Evolutionary conservation across 2,113 vertebrate species (phyloP).

Genomic region (Eudyptes chrysolophus): DNA sequence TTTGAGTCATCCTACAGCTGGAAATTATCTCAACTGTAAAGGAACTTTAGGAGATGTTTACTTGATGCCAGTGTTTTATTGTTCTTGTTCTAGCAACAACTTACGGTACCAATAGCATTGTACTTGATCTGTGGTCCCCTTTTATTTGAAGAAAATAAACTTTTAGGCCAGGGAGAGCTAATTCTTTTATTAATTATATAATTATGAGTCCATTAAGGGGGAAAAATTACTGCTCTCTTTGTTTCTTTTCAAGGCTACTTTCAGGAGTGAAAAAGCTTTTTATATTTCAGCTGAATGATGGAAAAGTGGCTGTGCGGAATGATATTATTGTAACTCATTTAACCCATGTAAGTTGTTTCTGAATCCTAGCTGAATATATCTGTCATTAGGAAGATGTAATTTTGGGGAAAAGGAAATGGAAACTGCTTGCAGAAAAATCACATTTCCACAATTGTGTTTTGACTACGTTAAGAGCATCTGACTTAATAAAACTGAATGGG

Average conservation of each 20-base stretch:
- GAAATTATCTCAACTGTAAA: not conserved
- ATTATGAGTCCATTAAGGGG: not conserved
- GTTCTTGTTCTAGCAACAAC: not conserved
- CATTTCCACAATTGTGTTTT: not conserved
- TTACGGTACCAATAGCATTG: accelerated
- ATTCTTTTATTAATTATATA: not conserved
- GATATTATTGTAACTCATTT: conserved; percentile 93
- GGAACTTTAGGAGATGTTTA: not conserved
- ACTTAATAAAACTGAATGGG: not conserved
- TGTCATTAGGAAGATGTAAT: not conserved
- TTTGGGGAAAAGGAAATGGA: not conserved
- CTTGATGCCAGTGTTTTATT: not conserved
- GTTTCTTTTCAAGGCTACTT: conserved; percentile 85
- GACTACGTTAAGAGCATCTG: not conserved
- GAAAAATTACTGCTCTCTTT: not conserved
- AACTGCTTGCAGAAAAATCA: not conserved
- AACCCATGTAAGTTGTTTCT: conserved; percentile 84
- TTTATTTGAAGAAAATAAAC: not conserved
- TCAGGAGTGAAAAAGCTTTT: conserved; percentile 96
- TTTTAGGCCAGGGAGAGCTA: not conserved
- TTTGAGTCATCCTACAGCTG: not conserved
- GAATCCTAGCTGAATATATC: not conserved
- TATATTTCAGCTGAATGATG: conserved; percentile 92
- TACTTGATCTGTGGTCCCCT: not conserved
- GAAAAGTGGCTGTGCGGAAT: conserved; percentile 90